Evolutionary conservation across 2,113 vertebrate genomes (phyloP).

Genomic region (Eonycteris spelaea): DNA sequence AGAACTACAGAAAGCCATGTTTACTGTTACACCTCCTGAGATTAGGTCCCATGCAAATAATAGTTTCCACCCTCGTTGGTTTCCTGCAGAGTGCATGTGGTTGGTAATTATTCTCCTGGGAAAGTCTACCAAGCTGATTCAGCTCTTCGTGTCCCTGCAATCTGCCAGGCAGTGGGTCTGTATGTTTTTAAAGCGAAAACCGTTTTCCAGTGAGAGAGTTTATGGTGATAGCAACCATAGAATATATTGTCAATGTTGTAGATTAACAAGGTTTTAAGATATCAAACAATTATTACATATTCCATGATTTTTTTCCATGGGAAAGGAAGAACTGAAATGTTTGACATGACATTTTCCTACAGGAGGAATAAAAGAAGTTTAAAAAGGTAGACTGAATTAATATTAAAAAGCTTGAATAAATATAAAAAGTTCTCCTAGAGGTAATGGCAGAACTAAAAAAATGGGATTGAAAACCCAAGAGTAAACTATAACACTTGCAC

Average conservation of each 20-base stretch:
- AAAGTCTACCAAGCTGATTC: neutral
- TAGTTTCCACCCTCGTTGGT: neutral
- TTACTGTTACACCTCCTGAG: neutral
- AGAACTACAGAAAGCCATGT: neutral
- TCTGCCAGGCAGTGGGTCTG: neutral
- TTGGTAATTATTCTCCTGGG: conserved; percentile 25
- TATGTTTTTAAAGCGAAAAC: neutral
- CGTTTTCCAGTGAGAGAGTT: neutral
- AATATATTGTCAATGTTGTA: neutral
- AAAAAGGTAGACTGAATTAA: neutral
- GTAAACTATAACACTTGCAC: neutral
- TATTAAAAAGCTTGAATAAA: neutral
- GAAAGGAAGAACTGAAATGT: neutral
- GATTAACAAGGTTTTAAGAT: neutral
- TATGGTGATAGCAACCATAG: neutral
- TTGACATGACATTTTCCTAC: neutral
- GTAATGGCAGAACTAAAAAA: neutral
- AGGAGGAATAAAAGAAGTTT: neutral
- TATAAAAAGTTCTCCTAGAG: neutral
- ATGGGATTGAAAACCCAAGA: neutral
- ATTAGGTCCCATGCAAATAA: neutral
- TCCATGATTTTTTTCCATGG: neutral
- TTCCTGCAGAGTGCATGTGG: neutral
- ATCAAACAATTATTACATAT: neutral
- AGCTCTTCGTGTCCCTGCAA: neutral